These are phyloP conservation scores for Heterotis niloticus DNA, from an alignment of 2,113 vertebrate genomes.

Conservation along the genomic window DNA sequence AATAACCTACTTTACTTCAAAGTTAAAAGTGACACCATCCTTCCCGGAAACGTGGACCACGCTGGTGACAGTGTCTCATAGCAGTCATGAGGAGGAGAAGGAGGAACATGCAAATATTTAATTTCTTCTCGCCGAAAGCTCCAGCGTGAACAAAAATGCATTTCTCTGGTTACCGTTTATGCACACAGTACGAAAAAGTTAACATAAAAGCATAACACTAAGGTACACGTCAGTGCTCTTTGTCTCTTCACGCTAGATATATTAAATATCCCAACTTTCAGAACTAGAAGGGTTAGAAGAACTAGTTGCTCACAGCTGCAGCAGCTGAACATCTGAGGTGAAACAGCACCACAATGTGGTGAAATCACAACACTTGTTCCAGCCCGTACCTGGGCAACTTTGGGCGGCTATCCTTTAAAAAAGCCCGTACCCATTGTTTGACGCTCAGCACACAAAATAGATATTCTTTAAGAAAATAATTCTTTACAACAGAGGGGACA, in stretches of 20 bases:
- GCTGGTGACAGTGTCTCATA: slow-evolving; percentile 76
- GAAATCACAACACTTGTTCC: background rate
- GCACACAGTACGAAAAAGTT: no score
- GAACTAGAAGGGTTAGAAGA: background rate
- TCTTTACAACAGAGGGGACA: no score
- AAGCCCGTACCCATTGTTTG: no score
- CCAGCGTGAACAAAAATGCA: background rate
- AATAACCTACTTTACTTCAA: slow-evolving; percentile 67
- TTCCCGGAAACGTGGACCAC: slow-evolving; percentile 74
- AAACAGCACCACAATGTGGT: slow-evolving; percentile 21
- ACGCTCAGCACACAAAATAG: no score
- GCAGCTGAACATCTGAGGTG: background rate
- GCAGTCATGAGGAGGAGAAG: slow-evolving; percentile 63
- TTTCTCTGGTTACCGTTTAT: no score
- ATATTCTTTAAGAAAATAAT: no score
- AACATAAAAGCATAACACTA: no score
- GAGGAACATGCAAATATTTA: background rate
- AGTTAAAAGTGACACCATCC: slow-evolving; percentile 70
- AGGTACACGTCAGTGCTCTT: no score
- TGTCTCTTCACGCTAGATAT: no score
- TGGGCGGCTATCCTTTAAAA: no score
- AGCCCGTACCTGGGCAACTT: no score
- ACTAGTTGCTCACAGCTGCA: background rate
- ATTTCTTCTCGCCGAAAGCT: background rate
- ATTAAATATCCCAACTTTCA: no score